Conservation (phyloP, 1,140 invertebrate genomes). For the Oryzaephilus surinamensis region DNA sequence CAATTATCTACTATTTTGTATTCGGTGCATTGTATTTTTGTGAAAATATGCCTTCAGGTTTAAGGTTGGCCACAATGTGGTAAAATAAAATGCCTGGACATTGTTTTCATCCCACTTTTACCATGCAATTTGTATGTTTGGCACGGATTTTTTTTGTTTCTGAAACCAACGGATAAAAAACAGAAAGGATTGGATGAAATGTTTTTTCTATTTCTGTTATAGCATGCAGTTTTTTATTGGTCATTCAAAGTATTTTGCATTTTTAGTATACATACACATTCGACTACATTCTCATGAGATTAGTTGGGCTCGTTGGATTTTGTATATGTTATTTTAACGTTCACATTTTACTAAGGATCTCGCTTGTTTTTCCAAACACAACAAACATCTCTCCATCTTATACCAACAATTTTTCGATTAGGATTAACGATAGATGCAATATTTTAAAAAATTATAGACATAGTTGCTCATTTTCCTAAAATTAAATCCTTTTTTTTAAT, state of each 20-base stretch:
- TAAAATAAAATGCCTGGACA: slow-evolving; percentile 21
- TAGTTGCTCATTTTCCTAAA: no score
- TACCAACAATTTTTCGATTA: no score
- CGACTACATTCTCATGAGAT: slow-evolving; percentile 12
- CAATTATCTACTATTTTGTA: slow-evolving; percentile 19
- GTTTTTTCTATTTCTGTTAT: slow-evolving; percentile 15
- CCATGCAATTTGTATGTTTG: slow-evolving; percentile 22
- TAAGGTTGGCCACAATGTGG: slow-evolving; percentile 8
- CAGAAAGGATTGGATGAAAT: slow-evolving; percentile 18
- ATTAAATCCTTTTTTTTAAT: no score
- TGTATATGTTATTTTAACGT: slow-evolving; percentile 8
- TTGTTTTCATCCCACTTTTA: slow-evolving; percentile 15
- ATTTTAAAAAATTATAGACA: no score
- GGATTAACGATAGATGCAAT: no score
- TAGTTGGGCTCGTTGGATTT: slow-evolving; percentile 11
- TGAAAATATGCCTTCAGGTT: slow-evolving; percentile 18
- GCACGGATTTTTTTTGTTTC: slow-evolving; percentile 23
- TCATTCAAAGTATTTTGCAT: slow-evolving; percentile 9
- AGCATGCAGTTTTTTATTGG: slow-evolving; percentile 15
- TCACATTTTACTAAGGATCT: slow-evolving; percentile 9
- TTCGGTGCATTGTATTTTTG: slow-evolving; percentile 13
- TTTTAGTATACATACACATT: slow-evolving; percentile 8
- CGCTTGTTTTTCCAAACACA: slow-evolving; percentile 9
- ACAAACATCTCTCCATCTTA: slow-evolving; percentile 9
- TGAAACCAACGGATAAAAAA: slow-evolving; percentile 17